Conservation (phyloP, 2,888 invertebrate genomes). For the Frankliniella intonsa region DNA sequence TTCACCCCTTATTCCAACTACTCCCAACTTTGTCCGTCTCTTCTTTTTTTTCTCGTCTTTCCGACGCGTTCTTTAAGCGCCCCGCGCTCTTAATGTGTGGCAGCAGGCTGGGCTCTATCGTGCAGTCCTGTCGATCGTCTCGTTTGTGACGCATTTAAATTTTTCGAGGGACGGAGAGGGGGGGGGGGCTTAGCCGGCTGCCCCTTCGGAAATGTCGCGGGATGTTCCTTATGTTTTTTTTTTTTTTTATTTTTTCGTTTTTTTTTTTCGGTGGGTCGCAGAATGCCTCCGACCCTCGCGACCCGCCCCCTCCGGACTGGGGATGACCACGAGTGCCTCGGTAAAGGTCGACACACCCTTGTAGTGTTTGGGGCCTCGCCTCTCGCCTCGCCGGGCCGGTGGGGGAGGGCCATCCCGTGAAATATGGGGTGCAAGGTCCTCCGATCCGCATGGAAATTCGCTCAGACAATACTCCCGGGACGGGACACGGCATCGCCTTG, state of each 20-base stretch:
- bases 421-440: neutral
- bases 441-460: slow-evolving; percentile 26
- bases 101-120: no score
- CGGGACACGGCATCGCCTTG: neutral
- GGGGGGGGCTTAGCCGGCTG: no score
- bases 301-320: neutral
- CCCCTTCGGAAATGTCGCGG: no score
- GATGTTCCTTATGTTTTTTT: no score
- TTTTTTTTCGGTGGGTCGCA: no score
- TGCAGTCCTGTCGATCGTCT: no score
- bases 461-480: slow-evolving; percentile 13
- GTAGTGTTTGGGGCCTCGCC: neutral
- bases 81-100: no score
- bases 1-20: neutral
- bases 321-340: neutral
- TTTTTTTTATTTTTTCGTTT: no score
- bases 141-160: no score
- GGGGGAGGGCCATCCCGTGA: neutral
- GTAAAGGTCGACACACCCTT: neutral
- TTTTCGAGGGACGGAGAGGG: no score
- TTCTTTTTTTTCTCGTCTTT: neutral
- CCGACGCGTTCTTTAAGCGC: no score
- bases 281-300: no score
- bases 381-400: neutral
- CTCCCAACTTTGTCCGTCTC: neutral